Percentiles rank a stretch among this genome's conserved stretches.
Evolutionary conservation across 2,888 invertebrate species (phyloP).

Genomic region (Trichogramma dendrolimi): DNA sequence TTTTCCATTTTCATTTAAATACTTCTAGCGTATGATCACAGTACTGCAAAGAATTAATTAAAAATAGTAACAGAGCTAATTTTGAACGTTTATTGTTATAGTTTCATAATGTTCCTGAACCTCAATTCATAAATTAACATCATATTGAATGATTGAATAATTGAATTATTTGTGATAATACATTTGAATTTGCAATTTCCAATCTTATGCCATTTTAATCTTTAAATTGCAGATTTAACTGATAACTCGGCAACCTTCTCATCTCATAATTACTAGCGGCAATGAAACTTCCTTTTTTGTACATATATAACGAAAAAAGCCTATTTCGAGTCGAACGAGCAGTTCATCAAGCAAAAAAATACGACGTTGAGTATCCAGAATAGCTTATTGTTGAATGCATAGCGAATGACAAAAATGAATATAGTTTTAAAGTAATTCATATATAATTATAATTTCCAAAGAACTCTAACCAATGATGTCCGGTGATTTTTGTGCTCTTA

Average conservation of each 20-base stretch:
- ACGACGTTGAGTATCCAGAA: constrained; percentile 1
- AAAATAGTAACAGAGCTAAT: too few relatives aligned
- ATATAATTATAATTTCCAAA: background rate
- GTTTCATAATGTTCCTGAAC: too few relatives aligned
- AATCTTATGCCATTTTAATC: constrained; percentile 16
- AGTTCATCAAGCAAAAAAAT: constrained; percentile 23
- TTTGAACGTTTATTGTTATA: too few relatives aligned
- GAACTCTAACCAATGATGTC: constrained; percentile 3
- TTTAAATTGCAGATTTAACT: constrained; percentile 45
- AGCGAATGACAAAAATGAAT: constrained; percentile 10
- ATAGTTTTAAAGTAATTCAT: constrained; percentile 9
- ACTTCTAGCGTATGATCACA: too few relatives aligned
- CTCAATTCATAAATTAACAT: background rate
- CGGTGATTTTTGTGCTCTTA: background rate
- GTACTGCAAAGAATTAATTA: too few relatives aligned
- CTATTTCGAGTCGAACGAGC: constrained; percentile 20
- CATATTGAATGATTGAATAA: constrained; percentile 1
- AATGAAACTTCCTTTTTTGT: constrained; percentile 38
- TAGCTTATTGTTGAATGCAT: constrained; percentile 6
- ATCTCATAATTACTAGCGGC: constrained; percentile 36
- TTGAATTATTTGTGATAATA: constrained; percentile 2
- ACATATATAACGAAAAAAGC: constrained; percentile 34
- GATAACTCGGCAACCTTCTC: constrained; percentile 33
- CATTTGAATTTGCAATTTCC: background rate
- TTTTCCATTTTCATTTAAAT: too few relatives aligned